Conservation (phyloP, 2,797 vertebrate genomes). For the Ptychobarbus kaznakovi region DNA sequence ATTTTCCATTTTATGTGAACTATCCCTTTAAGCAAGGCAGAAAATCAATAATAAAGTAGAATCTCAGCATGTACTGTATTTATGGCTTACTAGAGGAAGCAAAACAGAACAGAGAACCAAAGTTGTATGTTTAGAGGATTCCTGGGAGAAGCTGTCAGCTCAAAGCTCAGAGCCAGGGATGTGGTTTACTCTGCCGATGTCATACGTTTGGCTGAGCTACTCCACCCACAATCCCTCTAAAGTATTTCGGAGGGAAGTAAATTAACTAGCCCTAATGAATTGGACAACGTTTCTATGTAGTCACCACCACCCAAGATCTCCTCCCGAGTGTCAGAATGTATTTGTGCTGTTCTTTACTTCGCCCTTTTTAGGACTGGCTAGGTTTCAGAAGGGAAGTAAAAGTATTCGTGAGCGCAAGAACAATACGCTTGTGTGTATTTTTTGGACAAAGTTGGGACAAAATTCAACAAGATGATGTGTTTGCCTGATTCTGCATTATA, state of each 20-base stretch:
- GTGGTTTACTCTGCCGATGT: conserved; percentile 32
- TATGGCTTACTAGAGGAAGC: conserved; percentile 29
- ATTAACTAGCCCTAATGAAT: conserved; percentile 33
- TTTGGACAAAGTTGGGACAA: not conserved
- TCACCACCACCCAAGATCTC: conserved; percentile 23
- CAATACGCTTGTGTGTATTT: not conserved
- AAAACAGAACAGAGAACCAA: conserved; percentile 43
- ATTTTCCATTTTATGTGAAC: not conserved
- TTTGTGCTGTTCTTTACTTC: conserved; percentile 45
- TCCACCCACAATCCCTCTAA: conserved; percentile 48
- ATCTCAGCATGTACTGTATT: conserved; percentile 27
- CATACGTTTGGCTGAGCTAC: conserved; percentile 39
- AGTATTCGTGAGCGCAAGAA: not conserved
- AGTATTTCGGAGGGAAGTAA: conserved; percentile 35
- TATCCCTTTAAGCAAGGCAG: conserved; percentile 5
- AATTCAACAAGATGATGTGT: conserved; percentile 13
- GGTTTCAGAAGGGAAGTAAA: conserved; percentile 11
- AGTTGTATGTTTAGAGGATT: conserved; percentile 38
- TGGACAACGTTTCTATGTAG: conserved; percentile 31
- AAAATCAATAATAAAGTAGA: conserved; percentile 29
- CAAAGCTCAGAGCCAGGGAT: conserved; percentile 4
- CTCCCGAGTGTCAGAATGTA: conserved; percentile 36
- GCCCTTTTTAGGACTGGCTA: not conserved
- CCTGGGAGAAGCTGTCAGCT: conserved; percentile 41
- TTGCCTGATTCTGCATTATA: not conserved